These are phyloP conservation scores for Callionymus lyra DNA, from an alignment of 2,113 vertebrate genomes.

Conservation along the genomic window DNA sequence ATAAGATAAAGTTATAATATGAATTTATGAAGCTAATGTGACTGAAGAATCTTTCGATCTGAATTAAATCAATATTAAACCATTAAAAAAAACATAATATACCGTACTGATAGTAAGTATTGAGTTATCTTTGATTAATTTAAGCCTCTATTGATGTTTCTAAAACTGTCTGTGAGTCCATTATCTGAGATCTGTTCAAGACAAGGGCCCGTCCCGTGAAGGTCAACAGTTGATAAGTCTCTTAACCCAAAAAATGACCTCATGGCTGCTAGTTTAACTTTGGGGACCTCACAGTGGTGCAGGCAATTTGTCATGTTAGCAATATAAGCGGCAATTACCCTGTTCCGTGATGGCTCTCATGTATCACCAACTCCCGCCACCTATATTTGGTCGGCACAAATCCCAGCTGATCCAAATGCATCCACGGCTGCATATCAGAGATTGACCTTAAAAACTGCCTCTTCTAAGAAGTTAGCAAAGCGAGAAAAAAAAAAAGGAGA, in stretches of 20 bases:
- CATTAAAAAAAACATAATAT: too few species aligned
- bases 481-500: too few species aligned
- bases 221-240: constrained; percentile 54
- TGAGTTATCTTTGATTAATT: too few species aligned
- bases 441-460: constrained; percentile 34
- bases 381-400: constrained; percentile 41
- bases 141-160: too few species aligned
- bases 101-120: too few species aligned
- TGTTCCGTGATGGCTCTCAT: constrained; percentile 51
- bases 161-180: too few species aligned
- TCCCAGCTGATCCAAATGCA: constrained; percentile 53
- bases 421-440: constrained; percentile 20
- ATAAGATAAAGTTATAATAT: too few species aligned
- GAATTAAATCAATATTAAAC: too few species aligned
- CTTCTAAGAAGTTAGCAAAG: background rate
- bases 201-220: constrained; percentile 41
- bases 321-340: constrained; percentile 56
- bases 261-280: constrained; percentile 36
- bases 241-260: constrained; percentile 50
- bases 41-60: too few species aligned
- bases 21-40: too few species aligned
- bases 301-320: constrained; percentile 59
- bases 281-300: constrained; percentile 33
- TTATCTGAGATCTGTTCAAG: too few species aligned
- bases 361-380: constrained; percentile 55